Base-by-base conservation (phyloP, 2,113 vertebrate genomes). In the Indicator indicator region DNA sequence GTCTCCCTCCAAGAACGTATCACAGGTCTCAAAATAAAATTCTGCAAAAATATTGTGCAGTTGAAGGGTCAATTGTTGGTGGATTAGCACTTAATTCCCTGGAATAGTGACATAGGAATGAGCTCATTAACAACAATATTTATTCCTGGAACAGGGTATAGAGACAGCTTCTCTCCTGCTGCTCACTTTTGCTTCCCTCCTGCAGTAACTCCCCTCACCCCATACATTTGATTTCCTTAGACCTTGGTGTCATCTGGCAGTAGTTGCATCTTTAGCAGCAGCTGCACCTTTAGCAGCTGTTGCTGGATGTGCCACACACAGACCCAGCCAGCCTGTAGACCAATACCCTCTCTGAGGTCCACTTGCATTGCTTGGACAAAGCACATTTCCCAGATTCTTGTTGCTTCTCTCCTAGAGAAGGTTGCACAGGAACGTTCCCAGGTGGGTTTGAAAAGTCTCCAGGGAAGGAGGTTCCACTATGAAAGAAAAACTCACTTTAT, bases 51-150 rank as follows among this genome's bases (percentile, higher is more conserved):
- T 90, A 95, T 86, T 96, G 62, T 93, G 58, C 83, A 86, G 77
- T 89, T 90, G 90, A 95, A 93, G 83, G 95, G 94, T 94, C 94
- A 94, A 27, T 82, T 90, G 88, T 78, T 88, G 83, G 83, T 88
- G 86, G 59, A 84, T 95, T 96, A 94, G 76, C 83, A 95, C 94
- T 88, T 94, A 71, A 88, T 92, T 93, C 77, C 58, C 70, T 88
- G 76, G 69, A 93, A 95, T 33, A 82, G 28, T 56, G 77, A 68
- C 76, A 62, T n/a, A 93, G 54, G 90, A 94, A 96, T 96, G 95
- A 96, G 94, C 80, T 96, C 95, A 96, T 81, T 96, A 95, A 96
- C 86, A 96, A 94, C 54, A 96, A 96, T 96, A 96, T 96, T 96
- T 96, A 78, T 86, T 88, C 94, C 88, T 94, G 95, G 95, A 96